Evolutionary conservation across 2,797 vertebrate species (phyloP).

Genomic region (Enteromius thamalakanensis): DNA sequence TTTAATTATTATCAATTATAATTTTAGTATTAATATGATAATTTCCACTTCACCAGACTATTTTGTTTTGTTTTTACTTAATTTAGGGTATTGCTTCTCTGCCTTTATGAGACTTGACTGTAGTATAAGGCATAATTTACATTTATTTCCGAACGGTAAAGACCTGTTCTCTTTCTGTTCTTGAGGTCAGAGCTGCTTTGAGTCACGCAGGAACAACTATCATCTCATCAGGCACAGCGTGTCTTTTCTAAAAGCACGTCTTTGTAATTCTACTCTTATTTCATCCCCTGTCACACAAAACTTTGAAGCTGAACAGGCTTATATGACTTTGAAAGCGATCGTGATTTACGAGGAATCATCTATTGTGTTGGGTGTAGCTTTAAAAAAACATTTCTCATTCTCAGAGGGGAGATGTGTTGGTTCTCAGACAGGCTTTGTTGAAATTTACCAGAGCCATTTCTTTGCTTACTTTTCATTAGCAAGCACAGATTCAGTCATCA

Average conservation of each 20-base stretch:
- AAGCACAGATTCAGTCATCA: conserved; percentile 3
- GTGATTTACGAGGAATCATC: conserved; percentile 4
- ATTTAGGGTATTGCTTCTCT: neutral
- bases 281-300: conserved; percentile 30
- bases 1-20: neutral
- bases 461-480: conserved; percentile 23
- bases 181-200: neutral
- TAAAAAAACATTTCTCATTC: neutral
- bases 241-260: neutral
- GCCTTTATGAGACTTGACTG: neutral
- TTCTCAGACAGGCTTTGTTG: neutral
- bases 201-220: neutral
- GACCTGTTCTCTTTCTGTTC: neutral
- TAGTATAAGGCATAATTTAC: neutral
- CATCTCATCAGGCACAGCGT: neutral
- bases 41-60: neutral
- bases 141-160: neutral
- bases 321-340: conserved; percentile 25
- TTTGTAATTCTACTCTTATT: conserved; percentile 16
- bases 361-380: neutral
- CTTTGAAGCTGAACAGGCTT: neutral
- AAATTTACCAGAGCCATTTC: conserved; percentile 16
- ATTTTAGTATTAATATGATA: neutral
- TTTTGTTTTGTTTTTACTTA: neutral
- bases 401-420: neutral